phyloP scores from a whole-genome alignment of 1,140 invertebrate species.

The Cotesia glomerata region DNA sequence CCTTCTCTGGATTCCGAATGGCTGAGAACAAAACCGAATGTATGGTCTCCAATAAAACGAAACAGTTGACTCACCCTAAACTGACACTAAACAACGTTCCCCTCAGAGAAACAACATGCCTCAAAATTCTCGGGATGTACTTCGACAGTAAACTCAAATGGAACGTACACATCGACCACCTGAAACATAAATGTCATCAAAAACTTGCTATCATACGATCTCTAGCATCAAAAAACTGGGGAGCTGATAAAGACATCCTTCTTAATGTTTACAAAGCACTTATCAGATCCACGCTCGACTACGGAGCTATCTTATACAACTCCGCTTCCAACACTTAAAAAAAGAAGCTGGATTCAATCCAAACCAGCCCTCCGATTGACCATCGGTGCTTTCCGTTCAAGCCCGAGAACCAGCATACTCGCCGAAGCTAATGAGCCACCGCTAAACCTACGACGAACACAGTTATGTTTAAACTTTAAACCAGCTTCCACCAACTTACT shows the following conservation, averaged over 20 bases:
- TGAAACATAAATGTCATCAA: background rate
- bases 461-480: background rate
- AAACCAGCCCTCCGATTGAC: too few relatives aligned
- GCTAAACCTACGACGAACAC: background rate
- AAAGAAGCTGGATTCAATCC: too few relatives aligned
- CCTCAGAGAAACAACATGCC: background rate
- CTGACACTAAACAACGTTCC: background rate
- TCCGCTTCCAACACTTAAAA: too few relatives aligned
- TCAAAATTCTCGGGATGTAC: slow-evolving; percentile 33
- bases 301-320: background rate
- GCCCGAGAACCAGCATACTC: background rate
- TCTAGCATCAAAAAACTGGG: background rate
- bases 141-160: slow-evolving; percentile 33
- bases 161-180: slow-evolving; percentile 19
- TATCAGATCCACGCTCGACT: background rate
- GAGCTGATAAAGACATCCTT: background rate
- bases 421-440: background rate
- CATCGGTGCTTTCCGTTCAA: slow-evolving; percentile 15
- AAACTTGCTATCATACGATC: background rate
- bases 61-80: too few relatives aligned
- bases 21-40: too few relatives aligned
- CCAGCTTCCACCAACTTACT: too few relatives aligned
- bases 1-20: background rate
- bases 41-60: too few relatives aligned
- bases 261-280: background rate